phyloP scores from a whole-genome alignment of 2,113 vertebrate genomes.

The Campylomormyrus numenius region DNA sequence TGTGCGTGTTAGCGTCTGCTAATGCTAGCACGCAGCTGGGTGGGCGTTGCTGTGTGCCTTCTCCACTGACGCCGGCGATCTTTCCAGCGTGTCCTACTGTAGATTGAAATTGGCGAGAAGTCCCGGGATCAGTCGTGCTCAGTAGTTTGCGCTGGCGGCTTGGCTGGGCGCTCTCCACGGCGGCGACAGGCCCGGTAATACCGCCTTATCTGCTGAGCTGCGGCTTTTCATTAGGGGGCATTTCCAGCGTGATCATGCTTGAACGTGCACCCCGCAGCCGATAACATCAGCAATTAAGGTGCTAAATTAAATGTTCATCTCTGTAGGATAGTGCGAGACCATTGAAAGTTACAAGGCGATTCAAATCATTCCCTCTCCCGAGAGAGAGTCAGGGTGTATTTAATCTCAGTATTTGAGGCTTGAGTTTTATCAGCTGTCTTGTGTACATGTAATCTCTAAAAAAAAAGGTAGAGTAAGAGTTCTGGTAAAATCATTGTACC shows the following conservation, averaged over 20 bases:
- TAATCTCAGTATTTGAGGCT: slow-evolving; percentile 60
- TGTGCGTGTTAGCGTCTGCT: slow-evolving; percentile 38
- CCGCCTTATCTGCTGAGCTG: slow-evolving; percentile 59
- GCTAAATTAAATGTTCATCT: slow-evolving; percentile 64
- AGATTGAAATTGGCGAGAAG: slow-evolving; percentile 66
- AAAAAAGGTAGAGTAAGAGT: slow-evolving; percentile 1
- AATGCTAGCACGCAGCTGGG: slow-evolving; percentile 18
- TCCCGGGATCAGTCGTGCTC: slow-evolving; percentile 63
- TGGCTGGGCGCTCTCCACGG: slow-evolving; percentile 56
- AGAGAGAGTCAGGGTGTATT: slow-evolving; percentile 45
- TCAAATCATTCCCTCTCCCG: slow-evolving; percentile 47
- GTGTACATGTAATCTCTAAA: slow-evolving; percentile 39
- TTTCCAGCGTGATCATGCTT: slow-evolving; percentile 60
- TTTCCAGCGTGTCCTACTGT: slow-evolving; percentile 52
- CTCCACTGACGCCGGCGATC: slow-evolving; percentile 50
- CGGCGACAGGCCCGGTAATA: slow-evolving; percentile 55
- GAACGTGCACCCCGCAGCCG: slow-evolving; percentile 55
- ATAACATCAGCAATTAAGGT: slow-evolving; percentile 65
- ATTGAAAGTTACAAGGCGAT: slow-evolving; percentile 54
- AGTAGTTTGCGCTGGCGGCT: slow-evolving; percentile 54
- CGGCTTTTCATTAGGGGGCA: slow-evolving; percentile 57
- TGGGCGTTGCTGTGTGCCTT: slow-evolving; percentile 40
- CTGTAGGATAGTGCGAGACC: slow-evolving; percentile 54
- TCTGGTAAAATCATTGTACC: slow-evolving; percentile 6
- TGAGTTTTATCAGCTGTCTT: slow-evolving; percentile 49